These are phyloP conservation scores for Cinclus mexicanus DNA, from an alignment of 2,113 vertebrate genomes.

Conservation along the genomic window DNA sequence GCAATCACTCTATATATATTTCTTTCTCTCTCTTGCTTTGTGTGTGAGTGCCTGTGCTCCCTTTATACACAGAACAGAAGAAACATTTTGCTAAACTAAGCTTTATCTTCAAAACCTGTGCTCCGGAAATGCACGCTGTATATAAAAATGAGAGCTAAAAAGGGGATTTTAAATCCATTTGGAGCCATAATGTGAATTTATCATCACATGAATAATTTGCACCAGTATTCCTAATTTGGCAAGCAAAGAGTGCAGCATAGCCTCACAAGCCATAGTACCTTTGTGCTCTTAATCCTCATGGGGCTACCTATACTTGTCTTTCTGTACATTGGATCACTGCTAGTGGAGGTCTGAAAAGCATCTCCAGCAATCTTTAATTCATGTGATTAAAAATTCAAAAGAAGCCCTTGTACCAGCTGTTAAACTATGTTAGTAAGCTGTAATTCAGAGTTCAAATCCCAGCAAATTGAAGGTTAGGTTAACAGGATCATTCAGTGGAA, in stretches of 20 bases:
- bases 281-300: slow-evolving; percentile 54
- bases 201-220: slow-evolving; percentile 54
- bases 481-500: slow-evolving; percentile 79
- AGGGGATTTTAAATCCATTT: neutral
- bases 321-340: slow-evolving; percentile 70
- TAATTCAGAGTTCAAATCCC: slow-evolving; percentile 84
- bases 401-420: slow-evolving; percentile 81
- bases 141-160: neutral
- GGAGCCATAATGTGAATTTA: slow-evolving; percentile 26
- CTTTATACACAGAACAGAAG: neutral
- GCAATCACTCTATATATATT: neutral
- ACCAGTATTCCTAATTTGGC: neutral
- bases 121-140: rapidly evolving
- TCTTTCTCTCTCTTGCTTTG: neutral
- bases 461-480: slow-evolving; percentile 85
- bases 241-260: neutral
- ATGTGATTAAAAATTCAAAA: slow-evolving; percentile 86
- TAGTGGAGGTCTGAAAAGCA: slow-evolving; percentile 73
- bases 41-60: neutral
- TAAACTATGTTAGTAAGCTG: slow-evolving; percentile 79
- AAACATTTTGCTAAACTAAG: neutral
- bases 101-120: neutral
- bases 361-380: slow-evolving; percentile 82
- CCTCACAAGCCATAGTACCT: slow-evolving; percentile 20
- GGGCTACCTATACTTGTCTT: slow-evolving; percentile 74